Evolutionary conservation across 2,888 invertebrate species (phyloP), one percentile per base, ranked within the genome.

Genomic region (Xestia c-nigrum): DNA sequence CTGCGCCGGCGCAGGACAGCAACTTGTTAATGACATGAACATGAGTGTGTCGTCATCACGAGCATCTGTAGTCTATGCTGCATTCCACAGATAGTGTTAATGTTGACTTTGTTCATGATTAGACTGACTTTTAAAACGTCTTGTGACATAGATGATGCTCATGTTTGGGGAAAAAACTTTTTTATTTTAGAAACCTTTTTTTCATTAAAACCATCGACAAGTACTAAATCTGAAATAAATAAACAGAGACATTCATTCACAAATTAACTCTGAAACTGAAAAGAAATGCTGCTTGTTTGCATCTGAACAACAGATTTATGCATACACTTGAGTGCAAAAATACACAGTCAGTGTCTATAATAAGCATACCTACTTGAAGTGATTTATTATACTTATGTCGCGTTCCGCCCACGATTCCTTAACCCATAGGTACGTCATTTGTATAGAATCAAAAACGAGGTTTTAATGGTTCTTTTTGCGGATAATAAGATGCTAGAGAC

Each of bases 41-140:
- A 92, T 90, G 92, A 92, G 88, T 78, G 86, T 90, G 89, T 86
- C 91, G 90, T 91, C 92, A 91, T 88, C 83, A 85, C 80, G 76
- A 88, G 84, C 89, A 89, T 87, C 88, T 87, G 85, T 83, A 83
- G 83, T 79, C 79, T 83, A 72, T 82, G 74, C 67, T 84, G 91
- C 95, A 95, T 95, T 94, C 95, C 94, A 86, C 81, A 94, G 95
- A 95, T 94, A 95, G 91, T 85, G 84, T 84, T 90, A 90, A 91
- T 91, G 90, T 90, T 88, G 73, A 90, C 88, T 80, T 77, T 85
- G 85, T 88, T 76, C 76, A 78, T 24, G 76, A 78, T 86, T 78
- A 76, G 24, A 14, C 14, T 31, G 46, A 63, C 66, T 80, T 84
- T 73, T 46, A 3, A 52, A 75, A 63, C 14, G 43, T 69, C n/a